Conservation (phyloP, 2,113 vertebrate genomes). For the Canis aureus region DNA sequence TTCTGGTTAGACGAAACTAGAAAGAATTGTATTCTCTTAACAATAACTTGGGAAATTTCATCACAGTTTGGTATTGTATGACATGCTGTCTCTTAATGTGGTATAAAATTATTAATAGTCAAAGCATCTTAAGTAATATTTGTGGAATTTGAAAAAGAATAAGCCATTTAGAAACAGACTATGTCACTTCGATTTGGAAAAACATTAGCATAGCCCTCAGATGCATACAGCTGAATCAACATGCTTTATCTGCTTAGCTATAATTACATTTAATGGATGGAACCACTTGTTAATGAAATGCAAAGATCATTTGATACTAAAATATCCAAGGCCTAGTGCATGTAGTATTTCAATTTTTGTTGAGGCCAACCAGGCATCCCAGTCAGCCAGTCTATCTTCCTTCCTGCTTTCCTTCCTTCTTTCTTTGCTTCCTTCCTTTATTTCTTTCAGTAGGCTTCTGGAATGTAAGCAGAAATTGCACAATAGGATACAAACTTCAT, state of each 20-base stretch:
- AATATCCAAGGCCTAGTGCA: background rate
- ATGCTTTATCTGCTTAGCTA: conserved; percentile 21
- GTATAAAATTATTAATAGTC: background rate
- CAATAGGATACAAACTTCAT: background rate
- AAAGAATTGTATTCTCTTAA: background rate
- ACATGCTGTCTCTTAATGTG: background rate
- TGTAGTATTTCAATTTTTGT: background rate
- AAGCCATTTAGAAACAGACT: conserved; percentile 4
- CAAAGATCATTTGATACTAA: background rate
- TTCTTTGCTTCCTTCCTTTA: background rate
- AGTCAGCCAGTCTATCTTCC: background rate
- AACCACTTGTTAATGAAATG: background rate
- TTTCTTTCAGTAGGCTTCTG: background rate
- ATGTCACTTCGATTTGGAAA: conserved; percentile 52
- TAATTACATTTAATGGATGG: conserved; percentile 38
- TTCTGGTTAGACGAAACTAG: background rate
- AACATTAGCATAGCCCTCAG: conserved; percentile 31
- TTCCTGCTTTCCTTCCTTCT: background rate
- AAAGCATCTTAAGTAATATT: conserved; percentile 38
- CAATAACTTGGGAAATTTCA: background rate
- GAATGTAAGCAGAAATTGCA: background rate
- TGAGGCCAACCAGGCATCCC: background rate
- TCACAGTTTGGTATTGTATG: background rate
- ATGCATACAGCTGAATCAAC: conserved; percentile 67
- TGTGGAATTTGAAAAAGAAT: conserved; percentile 19